These are phyloP conservation scores for Habroteleia sp. DNA, from an alignment of 2,888 invertebrate species.

Conservation along the genomic window DNA sequence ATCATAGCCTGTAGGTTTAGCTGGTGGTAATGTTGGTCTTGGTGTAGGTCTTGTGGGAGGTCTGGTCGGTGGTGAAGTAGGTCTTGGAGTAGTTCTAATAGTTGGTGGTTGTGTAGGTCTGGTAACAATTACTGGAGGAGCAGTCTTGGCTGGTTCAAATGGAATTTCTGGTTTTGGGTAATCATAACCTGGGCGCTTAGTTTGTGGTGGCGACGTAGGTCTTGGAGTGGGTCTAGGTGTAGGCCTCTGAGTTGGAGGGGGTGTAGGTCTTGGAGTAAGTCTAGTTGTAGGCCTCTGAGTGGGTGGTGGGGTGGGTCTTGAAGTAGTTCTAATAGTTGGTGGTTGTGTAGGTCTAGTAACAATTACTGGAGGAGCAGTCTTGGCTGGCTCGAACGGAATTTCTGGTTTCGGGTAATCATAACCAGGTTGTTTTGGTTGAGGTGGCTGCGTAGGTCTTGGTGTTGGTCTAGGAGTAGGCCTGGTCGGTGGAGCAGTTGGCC, in stretches of 20 bases:
- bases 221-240: slow-evolving; percentile 51
- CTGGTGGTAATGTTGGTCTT: slow-evolving; percentile 6
- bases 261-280: slow-evolving; percentile 22
- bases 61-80: slow-evolving; percentile 5
- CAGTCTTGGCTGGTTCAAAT: slow-evolving; percentile 15
- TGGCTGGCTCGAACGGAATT: slow-evolving; percentile 12
- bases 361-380: slow-evolving; percentile 19
- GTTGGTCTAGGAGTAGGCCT: slow-evolving; percentile 6
- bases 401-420: slow-evolving; percentile 55
- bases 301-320: slow-evolving; percentile 15
- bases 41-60: slow-evolving; percentile 14
- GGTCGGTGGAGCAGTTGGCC: slow-evolving; percentile 67
- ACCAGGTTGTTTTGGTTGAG: slow-evolving; percentile 57
- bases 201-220: slow-evolving; percentile 30
- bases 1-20: no score
- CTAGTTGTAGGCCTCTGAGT: not conserved
- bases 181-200: slow-evolving; percentile 63
- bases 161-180: slow-evolving; percentile 29
- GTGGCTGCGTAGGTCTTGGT: slow-evolving; percentile 48
- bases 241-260: slow-evolving; percentile 1
- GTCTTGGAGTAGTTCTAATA: slow-evolving; percentile 30
- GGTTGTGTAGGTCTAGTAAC: slow-evolving; percentile 55
- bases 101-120: slow-evolving; percentile 20
- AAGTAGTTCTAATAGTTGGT: slow-evolving; percentile 68
- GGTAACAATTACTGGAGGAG: slow-evolving; percentile 12